Percentiles rank a stretch among this genome's conserved stretches.
Conservation (phyloP, 2,888 invertebrate genomes). For the Abscondita cerata region DNA sequence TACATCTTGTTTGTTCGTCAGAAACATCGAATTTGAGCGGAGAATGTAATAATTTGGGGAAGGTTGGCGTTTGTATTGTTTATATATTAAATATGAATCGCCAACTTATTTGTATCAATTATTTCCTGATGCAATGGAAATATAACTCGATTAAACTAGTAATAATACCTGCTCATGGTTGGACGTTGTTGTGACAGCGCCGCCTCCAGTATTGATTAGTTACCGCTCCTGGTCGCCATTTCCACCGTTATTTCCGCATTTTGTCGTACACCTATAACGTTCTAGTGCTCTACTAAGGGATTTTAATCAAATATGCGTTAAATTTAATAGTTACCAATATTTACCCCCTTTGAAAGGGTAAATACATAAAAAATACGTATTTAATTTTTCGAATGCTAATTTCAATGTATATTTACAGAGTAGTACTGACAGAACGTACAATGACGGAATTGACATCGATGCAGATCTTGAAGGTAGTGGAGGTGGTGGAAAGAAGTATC, state of each 20-base stretch:
- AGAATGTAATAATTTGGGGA: too few relatives aligned
- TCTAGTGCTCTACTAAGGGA: constrained; percentile 3
- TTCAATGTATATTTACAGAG: constrained; percentile 33
- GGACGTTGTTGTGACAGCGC: constrained; percentile 49
- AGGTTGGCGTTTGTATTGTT: too few relatives aligned
- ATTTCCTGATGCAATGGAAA: not conserved
- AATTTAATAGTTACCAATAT: not conserved
- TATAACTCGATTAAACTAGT: constrained; percentile 4
- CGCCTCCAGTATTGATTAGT: constrained; percentile 54
- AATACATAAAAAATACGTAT: not conserved
- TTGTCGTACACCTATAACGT: constrained; percentile 37
- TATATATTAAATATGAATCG: too few relatives aligned
- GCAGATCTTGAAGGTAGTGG: constrained; percentile 80
- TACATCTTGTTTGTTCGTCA: too few relatives aligned
- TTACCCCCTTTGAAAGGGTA: not conserved
- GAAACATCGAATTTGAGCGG: too few relatives aligned
- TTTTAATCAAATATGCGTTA: not conserved
- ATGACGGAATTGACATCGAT: constrained; percentile 76
- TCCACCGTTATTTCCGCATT: constrained; percentile 48
- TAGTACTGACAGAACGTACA: constrained; percentile 44
- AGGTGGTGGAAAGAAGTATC: constrained; percentile 69
- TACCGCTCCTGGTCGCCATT: constrained; percentile 50
- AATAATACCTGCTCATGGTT: constrained; percentile 23
- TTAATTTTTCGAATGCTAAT: not conserved
- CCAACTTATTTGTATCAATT: too few relatives aligned